Evolutionary conservation across 1,140 invertebrate genomes (phyloP).

Genomic region (Neodiprion pinetum): DNA sequence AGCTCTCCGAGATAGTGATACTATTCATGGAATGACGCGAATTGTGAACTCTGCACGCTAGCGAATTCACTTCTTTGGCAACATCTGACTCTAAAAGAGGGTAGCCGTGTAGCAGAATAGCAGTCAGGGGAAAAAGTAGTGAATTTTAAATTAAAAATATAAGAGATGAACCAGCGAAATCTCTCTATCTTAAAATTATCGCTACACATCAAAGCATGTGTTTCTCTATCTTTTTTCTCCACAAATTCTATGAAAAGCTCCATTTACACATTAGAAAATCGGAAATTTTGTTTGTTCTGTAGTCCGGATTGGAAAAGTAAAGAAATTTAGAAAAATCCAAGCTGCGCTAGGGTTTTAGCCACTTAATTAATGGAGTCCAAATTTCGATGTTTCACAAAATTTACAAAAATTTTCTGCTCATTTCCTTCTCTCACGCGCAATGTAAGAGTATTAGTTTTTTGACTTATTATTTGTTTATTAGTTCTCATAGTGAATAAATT

Average conservation of each 20-base stretch:
- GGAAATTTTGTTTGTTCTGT: not conserved
- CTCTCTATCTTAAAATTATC: not conserved
- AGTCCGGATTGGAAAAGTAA: not conserved
- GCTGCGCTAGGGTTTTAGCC: no score
- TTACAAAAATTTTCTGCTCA: constrained; percentile 17
- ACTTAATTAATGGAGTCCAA: no score
- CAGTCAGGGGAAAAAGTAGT: not conserved
- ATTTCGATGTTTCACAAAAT: no score
- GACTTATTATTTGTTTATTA: no score
- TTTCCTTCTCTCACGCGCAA: constrained; percentile 25
- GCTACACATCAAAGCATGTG: not conserved
- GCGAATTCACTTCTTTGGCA: not conserved
- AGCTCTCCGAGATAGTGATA: not conserved
- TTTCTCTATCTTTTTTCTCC: not conserved
- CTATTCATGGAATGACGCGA: not conserved
- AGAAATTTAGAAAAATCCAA: no score
- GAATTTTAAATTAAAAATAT: not conserved
- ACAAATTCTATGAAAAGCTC: not conserved
- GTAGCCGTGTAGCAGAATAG: not conserved
- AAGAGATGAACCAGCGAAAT: not conserved
- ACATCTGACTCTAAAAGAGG: not conserved
- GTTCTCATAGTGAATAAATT: no score
- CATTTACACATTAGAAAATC: not conserved
- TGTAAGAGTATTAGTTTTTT: no score
- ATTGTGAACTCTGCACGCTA: not conserved